Conservation (phyloP, 2,113 vertebrate species). For the Catagonus wagneri region DNA sequence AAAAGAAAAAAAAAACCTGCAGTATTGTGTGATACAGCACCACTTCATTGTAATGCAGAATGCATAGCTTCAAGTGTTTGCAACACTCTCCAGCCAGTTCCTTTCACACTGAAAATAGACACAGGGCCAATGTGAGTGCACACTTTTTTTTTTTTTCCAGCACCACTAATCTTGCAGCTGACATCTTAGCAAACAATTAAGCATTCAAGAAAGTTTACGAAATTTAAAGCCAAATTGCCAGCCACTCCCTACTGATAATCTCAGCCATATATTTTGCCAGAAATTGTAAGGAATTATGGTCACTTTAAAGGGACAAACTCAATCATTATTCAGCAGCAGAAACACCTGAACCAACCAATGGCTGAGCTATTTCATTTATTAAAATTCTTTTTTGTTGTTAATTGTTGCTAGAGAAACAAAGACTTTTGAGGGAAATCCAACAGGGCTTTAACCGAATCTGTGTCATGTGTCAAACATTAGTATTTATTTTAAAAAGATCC, state of each 20-base stretch:
- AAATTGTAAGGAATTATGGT: slow-evolving; percentile 82
- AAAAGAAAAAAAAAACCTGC: slow-evolving; percentile 64
- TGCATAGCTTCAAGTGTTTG: slow-evolving; percentile 86
- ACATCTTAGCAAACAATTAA: slow-evolving; percentile 85
- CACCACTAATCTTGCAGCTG: slow-evolving; percentile 85
- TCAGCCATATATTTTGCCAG: slow-evolving; percentile 81
- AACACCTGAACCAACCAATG: slow-evolving; percentile 79
- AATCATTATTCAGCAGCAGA: slow-evolving; percentile 82
- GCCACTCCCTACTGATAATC: slow-evolving; percentile 80
- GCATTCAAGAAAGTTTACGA: slow-evolving; percentile 83
- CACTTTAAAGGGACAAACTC: slow-evolving; percentile 76
- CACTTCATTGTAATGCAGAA: slow-evolving; percentile 87
- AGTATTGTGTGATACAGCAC: slow-evolving; percentile 80
- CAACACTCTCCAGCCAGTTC: slow-evolving; percentile 83
- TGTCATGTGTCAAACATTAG: slow-evolving; percentile 76
- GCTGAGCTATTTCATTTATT: slow-evolving; percentile 78
- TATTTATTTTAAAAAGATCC: slow-evolving; percentile 52
- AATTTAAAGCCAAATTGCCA: slow-evolving; percentile 83
- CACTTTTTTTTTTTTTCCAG: slow-evolving; percentile 67
- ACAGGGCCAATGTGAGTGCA: slow-evolving; percentile 84
- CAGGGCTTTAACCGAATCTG: slow-evolving; percentile 69
- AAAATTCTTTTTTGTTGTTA: slow-evolving; percentile 75
- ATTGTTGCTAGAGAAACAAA: slow-evolving; percentile 66
- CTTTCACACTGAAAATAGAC: slow-evolving; percentile 87
- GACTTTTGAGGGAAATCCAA: slow-evolving; percentile 76